Base-by-base conservation (phyloP, 2,888 invertebrate genomes). In the Noctua janthe region DNA sequence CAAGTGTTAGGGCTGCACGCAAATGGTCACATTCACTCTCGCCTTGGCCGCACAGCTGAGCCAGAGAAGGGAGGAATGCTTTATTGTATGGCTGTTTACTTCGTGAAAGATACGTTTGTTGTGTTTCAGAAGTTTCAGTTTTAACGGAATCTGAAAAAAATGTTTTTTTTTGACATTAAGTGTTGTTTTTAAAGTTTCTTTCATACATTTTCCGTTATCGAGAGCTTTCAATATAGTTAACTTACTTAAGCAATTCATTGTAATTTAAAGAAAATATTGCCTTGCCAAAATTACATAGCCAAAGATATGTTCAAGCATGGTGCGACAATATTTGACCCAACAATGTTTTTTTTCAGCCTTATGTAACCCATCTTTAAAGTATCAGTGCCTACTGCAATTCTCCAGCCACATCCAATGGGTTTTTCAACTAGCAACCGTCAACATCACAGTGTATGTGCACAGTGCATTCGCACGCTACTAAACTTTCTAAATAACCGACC, bases 21-120 rank as follows among this genome's bases (percentile, higher is more conserved):
- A 87, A 90, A 95, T 95, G 94, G 94, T 85, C 86, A 83, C 89
- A 92, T 93, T 91, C 92, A 95, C 95, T 95, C 90, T 91, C 89
- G 82, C 88, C 86, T 88, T 87, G 90, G 87, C 90, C 90, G 83
- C 91, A 87, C 95, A 95, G 94, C 94, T 96, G 95, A 87, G 94
- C 87, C 93, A 89, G 78, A 84, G 85, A 76, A 90, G 91, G 92
- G 92, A 92, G 90, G 89, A 87, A 87, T 91, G 90, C 88, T 93
- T 93, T 94, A 94, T 93, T 92, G 91, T 90, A 90, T 78, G 88
- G 83, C 80, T 81, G 78, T 76, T 74, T 80, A 54, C 64, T 56
- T 77, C 74, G 69, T 73, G 71, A 20, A 74, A 78, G 73, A 67
- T 71, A 67, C 64, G 47, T 72, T 71, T 39, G 51, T 70, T 74